Percentiles rank a stretch among this genome's conserved stretches.
Conservation (phyloP, 2,797 vertebrate species). For the Protosalanx chinensis region DNA sequence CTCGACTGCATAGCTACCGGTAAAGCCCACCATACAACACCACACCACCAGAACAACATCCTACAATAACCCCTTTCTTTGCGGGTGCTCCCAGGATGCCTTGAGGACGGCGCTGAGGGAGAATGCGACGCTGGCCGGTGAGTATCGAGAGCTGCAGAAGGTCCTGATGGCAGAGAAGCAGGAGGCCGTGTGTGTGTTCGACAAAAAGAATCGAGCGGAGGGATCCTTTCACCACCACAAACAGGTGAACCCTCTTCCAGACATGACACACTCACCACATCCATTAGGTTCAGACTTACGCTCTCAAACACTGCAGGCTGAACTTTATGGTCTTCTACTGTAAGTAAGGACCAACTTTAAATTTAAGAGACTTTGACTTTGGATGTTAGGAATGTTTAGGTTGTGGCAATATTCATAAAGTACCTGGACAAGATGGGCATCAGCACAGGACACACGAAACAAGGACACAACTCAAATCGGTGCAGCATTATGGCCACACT, state of each 20-base stretch:
- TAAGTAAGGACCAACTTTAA: no score
- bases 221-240: constrained; percentile 62
- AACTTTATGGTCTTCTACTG: not conserved
- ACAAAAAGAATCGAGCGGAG: constrained; percentile 60
- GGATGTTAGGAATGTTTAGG: no score
- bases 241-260: constrained; percentile 69
- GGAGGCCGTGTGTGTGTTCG: constrained; percentile 54
- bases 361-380: no score
- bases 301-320: no score
- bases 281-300: no score
- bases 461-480: no score
- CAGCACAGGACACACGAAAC: not conserved
- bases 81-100: constrained; percentile 57
- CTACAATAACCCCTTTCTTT: not conserved
- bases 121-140: constrained; percentile 71
- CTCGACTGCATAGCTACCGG: not conserved
- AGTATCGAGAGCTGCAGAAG: constrained; percentile 67
- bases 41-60: not conserved
- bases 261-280: not conserved
- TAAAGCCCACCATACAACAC: not conserved
- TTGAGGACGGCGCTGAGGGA: constrained; percentile 64
- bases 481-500: no score
- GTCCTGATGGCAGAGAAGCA: constrained; percentile 63
- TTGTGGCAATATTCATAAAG: no score
- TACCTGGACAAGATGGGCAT: no score